Base-by-base conservation (phyloP, 1,140 invertebrate species). In the Hormaphis cornu region DNA sequence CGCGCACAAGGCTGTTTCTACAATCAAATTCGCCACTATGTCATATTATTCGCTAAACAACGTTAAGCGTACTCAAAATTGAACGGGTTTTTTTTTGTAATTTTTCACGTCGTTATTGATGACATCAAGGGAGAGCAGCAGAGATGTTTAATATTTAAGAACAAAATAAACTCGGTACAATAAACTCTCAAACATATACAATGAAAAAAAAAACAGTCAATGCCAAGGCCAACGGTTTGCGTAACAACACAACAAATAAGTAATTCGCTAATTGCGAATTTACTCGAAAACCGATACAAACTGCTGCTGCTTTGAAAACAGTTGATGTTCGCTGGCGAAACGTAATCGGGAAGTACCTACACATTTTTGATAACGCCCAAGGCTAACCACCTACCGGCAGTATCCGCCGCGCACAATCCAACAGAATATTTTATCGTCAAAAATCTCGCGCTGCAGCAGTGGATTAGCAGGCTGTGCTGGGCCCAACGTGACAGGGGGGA, bases 171-270 rank as follows among this genome's bases (percentile, higher is more conserved):
- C 12, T 48, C 14, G 18, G 18, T 48, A 33, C 44, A 44, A 66
- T 46, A 50, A 66, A 12, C 50, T 26, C 20, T 30, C n/a, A n/a
- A n/a, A n/a, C n/a, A n/a, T n/a, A n/a, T n/a, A n/a, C n/a, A n/a
- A n/a, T n/a, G n/a, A n/a, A n/a, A n/a, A n/a, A n/a, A n/a, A n/a
- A n/a, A n/a, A 66, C 44, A 50, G 61, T 9, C 61, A 66, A 20
- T 66, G 61, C 61, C 61, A 66, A 66, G 61, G 61, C 35, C 30
- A 66, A 48, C 10, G 28, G 24, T 63, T 63, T 46, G 46, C 44
- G 44, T 28, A 50, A 50, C 26, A n/a, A n/a, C n/a, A n/a, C n/a
- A n/a, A n/a, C n/a, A n/a, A n/a, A n/a, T n/a, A n/a, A n/a, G 26
- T 48, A 63, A 63, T 22, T 42, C 28, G 18, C 50, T 66, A 66